Evolutionary conservation across 2,888 invertebrate species (phyloP), one percentile per base, ranked within the genome.

Genomic region (Sinelater perroti): DNA sequence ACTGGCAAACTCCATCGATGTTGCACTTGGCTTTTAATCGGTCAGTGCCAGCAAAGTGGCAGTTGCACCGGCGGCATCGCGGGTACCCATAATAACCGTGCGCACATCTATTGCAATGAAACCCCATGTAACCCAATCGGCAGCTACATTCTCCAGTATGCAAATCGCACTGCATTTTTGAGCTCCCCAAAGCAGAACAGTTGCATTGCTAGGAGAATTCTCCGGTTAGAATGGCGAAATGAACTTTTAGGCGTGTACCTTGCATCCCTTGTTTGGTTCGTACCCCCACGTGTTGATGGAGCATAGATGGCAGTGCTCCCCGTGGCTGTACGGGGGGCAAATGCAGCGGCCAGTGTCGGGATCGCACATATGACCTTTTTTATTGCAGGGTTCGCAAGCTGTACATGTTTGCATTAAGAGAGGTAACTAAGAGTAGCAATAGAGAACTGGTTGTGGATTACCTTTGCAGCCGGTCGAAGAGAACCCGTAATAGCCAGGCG

Each of bases 81-180:
- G 96, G 92, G 78, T 91, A 95, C 8, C 94, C 94, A 81, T 89
- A 95, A 80, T 90, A 92, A 0, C 97, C 97, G 3, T 83, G 81
- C 1, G 88, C 86, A 73, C 99, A 99, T 30, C 81, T 78, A 68
- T 91, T 87, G 79, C 99, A 99, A 60, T 86, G 85, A 1, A 85
- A 82, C 0, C 92, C 92, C 8, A 83, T 80, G 79, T 87, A 93
- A 1, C 93, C 93, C 14, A 83, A 79, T 3, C 87, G 84, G 73
- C 93, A 94, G 28, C 80, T 80, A 71, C 97, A 97, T 66, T 88
- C 85, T 0, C 95, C 95, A 2, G 74, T 73, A 47, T 77, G 78
- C 11, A 81, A 74, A 66, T 89, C 84, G 74, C 91, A 92, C 69
- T 87, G 85, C 17, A 82, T 77, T 79, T 87, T 81, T 75, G 87